Conservation (phyloP, 2,888 invertebrate genomes). For the Frankliniella intonsa region DNA sequence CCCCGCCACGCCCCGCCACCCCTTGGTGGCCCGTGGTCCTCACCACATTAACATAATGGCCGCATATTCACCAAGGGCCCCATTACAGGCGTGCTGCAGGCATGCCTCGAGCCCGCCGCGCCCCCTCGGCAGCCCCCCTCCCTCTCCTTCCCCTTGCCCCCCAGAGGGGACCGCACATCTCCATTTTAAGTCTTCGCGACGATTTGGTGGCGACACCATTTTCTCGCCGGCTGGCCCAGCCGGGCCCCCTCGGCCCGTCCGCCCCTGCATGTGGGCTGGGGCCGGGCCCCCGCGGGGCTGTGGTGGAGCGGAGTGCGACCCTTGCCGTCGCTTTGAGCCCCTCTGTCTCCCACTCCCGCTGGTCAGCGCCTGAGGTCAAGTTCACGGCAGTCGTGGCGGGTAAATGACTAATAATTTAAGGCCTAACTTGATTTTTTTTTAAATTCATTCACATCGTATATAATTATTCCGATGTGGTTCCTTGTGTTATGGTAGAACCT, state of each 20-base stretch:
- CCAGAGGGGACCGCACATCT: not conserved
- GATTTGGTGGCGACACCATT: not conserved
- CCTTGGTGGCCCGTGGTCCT: not conserved
- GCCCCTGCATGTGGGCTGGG: not conserved
- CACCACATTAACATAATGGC: conserved; percentile 21
- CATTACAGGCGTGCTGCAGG: not conserved
- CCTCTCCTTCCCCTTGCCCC: not conserved
- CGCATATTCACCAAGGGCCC: conserved; percentile 19
- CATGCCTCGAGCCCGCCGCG: not conserved
- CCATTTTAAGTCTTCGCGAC: conserved; percentile 19
- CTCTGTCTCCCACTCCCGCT: no score
- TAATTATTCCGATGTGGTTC: no score
- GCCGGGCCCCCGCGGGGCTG: not conserved
- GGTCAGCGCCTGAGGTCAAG: no score
- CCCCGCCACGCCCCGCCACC: not conserved
- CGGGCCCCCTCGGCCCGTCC: not conserved
- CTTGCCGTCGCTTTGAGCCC: no score
- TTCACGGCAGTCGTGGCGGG: no score
- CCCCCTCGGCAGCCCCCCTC: not conserved
- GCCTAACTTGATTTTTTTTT: no score
- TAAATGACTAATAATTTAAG: no score
- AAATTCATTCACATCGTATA: no score
- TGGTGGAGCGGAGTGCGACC: no score
- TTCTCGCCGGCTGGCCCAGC: not conserved
- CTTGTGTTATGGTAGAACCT: no score